These are phyloP conservation scores for Oncorhynchus tshawytscha DNA, from an alignment of 2,113 vertebrate genomes.

Conservation along the genomic window DNA sequence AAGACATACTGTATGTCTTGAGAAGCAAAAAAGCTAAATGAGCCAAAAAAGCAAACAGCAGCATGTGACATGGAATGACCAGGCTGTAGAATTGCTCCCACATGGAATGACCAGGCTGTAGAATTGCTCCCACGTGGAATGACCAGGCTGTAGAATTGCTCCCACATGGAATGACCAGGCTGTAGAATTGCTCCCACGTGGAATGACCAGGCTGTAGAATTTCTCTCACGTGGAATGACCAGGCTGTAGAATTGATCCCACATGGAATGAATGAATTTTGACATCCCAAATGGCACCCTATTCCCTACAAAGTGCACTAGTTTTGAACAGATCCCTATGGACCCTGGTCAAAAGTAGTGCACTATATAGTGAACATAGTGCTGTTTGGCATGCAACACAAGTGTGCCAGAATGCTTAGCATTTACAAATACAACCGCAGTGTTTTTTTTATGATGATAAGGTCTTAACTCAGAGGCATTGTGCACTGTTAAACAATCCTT, in stretches of 20 bases:
- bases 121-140: too few species aligned
- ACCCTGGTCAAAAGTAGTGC: too few species aligned
- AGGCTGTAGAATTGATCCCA: constrained; percentile 25
- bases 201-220: constrained; percentile 8
- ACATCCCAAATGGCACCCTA: constrained; percentile 22
- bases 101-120: too few species aligned
- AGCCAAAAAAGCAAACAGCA: constrained; percentile 6
- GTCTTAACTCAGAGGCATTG: constrained; percentile 39
- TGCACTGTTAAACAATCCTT: constrained; percentile 28
- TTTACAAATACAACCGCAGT: constrained; percentile 46
- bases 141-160: too few species aligned
- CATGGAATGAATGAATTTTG: constrained; percentile 39
- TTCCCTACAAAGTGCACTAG: too few species aligned
- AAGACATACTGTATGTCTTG: background rate
- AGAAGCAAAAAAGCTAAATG: background rate
- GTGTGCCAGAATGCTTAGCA: constrained; percentile 43
- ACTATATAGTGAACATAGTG: too few species aligned
- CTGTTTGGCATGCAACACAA: background rate
- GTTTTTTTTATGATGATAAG: constrained; percentile 42
- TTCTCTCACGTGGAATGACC: constrained; percentile 47
- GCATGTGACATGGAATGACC: constrained; percentile 37
- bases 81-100: too few species aligned
- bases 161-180: background rate
- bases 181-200: background rate
- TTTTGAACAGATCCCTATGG: background rate